These are phyloP conservation scores for Alligator mississippiensis DNA, from an alignment of 2,113 vertebrate species.

Conservation along the genomic window DNA sequence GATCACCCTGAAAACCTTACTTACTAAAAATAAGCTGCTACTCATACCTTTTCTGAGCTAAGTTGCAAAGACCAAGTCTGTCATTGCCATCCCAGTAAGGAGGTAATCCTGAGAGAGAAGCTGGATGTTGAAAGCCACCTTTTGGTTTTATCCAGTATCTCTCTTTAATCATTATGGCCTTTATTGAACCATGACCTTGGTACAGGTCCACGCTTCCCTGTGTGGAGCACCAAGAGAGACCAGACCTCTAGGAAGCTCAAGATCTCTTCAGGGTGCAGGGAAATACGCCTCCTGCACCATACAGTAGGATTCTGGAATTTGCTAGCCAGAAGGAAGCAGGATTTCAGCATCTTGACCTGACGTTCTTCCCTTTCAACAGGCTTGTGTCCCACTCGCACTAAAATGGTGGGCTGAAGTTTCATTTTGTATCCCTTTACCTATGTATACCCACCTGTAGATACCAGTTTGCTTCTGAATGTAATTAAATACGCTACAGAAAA, in stretches of 20 bases:
- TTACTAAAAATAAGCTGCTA: not conserved
- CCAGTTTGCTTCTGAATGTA: not conserved
- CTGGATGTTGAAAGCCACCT: rapidly evolving
- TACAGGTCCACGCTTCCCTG: not conserved
- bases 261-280: not conserved
- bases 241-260: not conserved
- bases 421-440: not conserved
- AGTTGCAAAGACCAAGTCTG: not conserved
- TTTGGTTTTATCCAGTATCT: not conserved
- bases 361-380: not conserved
- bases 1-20: not conserved
- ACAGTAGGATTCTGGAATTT: not conserved
- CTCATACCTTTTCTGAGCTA: not conserved
- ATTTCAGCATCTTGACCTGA: not conserved
- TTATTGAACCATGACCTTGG: rapidly evolving
- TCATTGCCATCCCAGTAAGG: not conserved
- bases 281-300: not conserved
- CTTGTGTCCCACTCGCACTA: not conserved
- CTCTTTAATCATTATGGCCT: not conserved
- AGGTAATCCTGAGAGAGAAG: not conserved
- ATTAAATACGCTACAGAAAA: not conserved
- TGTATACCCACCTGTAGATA: not conserved
- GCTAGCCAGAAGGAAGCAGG: not conserved
- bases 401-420: not conserved
- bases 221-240: not conserved